Evolutionary conservation across 2,888 invertebrate genomes (phyloP).

Genomic region (Disparrhopalites patrizii): DNA sequence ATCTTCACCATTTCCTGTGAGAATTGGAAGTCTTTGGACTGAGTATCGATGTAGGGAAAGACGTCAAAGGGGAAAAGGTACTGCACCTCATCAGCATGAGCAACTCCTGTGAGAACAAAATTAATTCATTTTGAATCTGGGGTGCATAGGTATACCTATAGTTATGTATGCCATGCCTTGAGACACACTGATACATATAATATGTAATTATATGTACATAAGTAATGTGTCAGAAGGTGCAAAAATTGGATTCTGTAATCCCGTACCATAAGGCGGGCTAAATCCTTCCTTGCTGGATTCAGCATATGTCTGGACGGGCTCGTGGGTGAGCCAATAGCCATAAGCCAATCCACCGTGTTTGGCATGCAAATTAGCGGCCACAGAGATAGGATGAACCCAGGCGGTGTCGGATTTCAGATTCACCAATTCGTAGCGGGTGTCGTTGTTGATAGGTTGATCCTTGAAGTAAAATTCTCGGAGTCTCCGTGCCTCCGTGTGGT

Average conservation of each 20-base stretch:
- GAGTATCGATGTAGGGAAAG: conserved; percentile 4
- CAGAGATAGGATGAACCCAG: background rate
- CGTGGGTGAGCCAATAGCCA: conserved; percentile 13
- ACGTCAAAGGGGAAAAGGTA: conserved; percentile 7
- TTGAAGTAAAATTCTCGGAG: conserved; percentile 15
- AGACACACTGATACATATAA: too few relatives aligned
- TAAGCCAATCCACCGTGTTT: conserved; percentile 11
- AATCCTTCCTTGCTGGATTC: background rate
- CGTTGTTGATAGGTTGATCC: background rate
- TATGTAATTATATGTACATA: too few relatives aligned
- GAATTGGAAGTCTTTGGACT: conserved; percentile 10
- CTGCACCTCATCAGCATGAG: conserved; percentile 23
- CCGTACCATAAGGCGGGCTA: conserved; percentile 5
- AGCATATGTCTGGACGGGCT: conserved; percentile 1
- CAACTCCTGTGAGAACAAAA: conserved; percentile 6
- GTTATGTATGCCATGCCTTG: too few relatives aligned
- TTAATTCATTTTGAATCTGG: too few relatives aligned
- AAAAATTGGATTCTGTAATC: background rate
- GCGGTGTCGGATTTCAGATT: background rate
- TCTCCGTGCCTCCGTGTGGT: background rate
- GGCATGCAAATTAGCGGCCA: conserved; percentile 3
- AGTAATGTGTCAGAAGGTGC: background rate
- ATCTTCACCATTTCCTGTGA: conserved; percentile 2
- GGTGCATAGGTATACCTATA: too few relatives aligned
- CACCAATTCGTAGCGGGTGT: background rate